Percentiles rank a stretch among this genome's conserved stretches.
These are phyloP conservation scores for Grammomys dolichurus DNA, from an alignment of 2,113 vertebrate genomes.

Conservation along the genomic window DNA sequence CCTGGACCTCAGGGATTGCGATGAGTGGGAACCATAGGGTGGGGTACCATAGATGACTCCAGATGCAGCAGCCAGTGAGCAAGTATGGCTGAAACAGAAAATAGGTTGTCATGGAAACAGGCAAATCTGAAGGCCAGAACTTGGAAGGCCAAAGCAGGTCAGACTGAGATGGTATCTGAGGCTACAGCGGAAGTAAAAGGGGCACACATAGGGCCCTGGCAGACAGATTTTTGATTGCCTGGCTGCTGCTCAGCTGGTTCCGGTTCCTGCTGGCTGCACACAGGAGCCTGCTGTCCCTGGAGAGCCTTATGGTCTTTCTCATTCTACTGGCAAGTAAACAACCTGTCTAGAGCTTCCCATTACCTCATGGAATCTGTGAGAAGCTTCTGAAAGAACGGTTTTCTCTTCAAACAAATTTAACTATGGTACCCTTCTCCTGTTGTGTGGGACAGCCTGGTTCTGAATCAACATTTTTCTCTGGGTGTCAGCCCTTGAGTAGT, in stretches of 20 bases:
- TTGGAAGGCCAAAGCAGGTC: constrained; percentile 51
- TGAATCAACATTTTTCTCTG: not conserved
- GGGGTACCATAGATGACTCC: not conserved
- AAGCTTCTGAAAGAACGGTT: not conserved
- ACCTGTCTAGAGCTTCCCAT: not conserved
- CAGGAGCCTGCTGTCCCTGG: not conserved
- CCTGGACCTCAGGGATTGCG: not conserved
- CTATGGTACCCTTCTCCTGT: not conserved
- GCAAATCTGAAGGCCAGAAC: constrained; percentile 56
- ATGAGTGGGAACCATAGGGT: not conserved
- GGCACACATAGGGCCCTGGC: not conserved
- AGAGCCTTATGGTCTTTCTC: not conserved
- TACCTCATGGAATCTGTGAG: not conserved
- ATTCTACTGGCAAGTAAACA: constrained; percentile 6
- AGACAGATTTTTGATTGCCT: not conserved
- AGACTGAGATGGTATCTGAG: not conserved
- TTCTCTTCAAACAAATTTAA: constrained; percentile 36
- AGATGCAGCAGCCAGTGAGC: not conserved
- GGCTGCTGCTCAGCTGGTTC: not conserved
- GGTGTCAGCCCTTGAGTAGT: not conserved
- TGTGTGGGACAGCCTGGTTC: not conserved
- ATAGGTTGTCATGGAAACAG: constrained; percentile 73
- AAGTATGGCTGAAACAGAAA: not conserved
- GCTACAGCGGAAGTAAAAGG: not conserved
- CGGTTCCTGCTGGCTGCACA: not conserved